Conservation (phyloP, 1,140 invertebrate genomes). For the Anthonomus grandis region DNA sequence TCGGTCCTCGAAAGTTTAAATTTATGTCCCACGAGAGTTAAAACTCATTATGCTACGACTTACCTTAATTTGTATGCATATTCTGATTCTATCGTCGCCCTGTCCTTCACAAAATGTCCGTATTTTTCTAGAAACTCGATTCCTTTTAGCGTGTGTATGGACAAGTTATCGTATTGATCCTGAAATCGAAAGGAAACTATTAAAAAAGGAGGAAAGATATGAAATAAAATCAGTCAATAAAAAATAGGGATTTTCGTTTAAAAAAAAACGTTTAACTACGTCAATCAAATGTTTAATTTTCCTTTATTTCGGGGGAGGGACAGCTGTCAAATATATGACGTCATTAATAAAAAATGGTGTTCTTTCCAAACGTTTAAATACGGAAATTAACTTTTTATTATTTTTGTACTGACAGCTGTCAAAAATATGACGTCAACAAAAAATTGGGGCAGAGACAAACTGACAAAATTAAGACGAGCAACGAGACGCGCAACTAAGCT, state of each 20-base stretch:
- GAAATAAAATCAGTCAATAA: neutral
- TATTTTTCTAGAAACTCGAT: slow-evolving; percentile 96
- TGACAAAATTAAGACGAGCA: too few relatives aligned
- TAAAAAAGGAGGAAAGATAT: neutral
- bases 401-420: too few relatives aligned
- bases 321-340: neutral
- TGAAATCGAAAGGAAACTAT: slow-evolving; percentile 58
- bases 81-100: slow-evolving; percentile 92
- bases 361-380: too few relatives aligned
- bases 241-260: neutral
- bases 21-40: too few relatives aligned
- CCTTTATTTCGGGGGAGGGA: neutral
- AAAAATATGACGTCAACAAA: too few relatives aligned
- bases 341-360: neutral
- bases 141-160: slow-evolving; percentile 92
- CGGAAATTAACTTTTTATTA: too few relatives aligned
- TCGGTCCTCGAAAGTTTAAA: too few relatives aligned
- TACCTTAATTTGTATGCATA: slow-evolving; percentile 95
- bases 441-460: too few relatives aligned
- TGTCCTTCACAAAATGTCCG: slow-evolving; percentile 89
- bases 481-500: too few relatives aligned
- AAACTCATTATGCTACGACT: too few relatives aligned
- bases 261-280: neutral
- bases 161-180: slow-evolving; percentile 98
- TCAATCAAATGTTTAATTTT: neutral